Evolutionary conservation across 2,888 invertebrate species (phyloP).

Genomic region (Agapostemon virescens): DNA sequence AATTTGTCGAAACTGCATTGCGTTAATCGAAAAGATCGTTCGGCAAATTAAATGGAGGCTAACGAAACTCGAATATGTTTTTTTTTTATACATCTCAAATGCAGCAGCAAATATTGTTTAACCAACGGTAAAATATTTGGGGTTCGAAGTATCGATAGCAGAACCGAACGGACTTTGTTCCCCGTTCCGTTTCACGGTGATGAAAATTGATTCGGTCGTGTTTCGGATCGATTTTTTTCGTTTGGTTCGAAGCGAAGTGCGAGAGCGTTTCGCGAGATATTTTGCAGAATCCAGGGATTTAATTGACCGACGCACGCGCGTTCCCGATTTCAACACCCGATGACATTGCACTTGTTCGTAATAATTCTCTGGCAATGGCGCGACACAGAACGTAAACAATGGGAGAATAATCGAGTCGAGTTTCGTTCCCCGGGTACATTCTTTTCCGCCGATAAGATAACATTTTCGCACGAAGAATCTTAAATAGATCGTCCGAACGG

Average conservation of each 20-base stretch:
- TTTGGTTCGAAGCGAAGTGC: not conserved
- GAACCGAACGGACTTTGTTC: not conserved
- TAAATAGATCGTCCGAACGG: constrained; percentile 45
- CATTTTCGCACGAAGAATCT: constrained; percentile 55
- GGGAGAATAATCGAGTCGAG: constrained; percentile 27
- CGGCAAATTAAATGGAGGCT: no score
- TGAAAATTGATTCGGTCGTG: not conserved
- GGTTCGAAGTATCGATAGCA: not conserved
- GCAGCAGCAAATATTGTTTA: not conserved
- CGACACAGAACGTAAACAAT: constrained; percentile 40
- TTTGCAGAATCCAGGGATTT: constrained; percentile 3
- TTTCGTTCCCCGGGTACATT: constrained; percentile 41
- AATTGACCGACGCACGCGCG: constrained; percentile 8
- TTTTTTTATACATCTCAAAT: not conserved
- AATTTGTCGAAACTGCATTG: not conserved
- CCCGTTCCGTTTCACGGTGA: not conserved
- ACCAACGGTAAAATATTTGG: not conserved
- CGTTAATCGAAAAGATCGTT: not conserved
- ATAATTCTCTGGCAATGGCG: constrained; percentile 45
- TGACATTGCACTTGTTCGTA: constrained; percentile 40
- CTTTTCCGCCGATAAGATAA: constrained; percentile 51
- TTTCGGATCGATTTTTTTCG: not conserved
- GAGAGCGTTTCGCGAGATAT: not conserved
- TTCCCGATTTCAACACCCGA: constrained; percentile 13
- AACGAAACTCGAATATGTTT: not conserved